A percentile compares a stretch with the other conserved stretches of the same genome.
phyloP scores from a whole-genome alignment of 92 coral and sea anemone species.

The Virgularia gustaviana region DNA sequence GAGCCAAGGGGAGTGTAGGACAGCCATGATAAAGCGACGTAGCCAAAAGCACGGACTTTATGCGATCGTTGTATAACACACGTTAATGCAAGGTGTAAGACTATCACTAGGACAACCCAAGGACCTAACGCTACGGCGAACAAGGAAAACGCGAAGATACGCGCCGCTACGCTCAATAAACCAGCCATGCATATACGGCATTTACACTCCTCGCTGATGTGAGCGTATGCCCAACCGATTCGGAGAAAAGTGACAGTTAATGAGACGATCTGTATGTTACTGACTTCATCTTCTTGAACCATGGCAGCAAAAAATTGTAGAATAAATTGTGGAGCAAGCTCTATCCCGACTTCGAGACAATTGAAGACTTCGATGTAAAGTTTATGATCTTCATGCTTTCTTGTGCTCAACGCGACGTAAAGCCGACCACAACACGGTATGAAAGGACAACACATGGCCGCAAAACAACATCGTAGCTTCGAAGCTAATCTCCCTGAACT shows the following conservation, averaged over 20 bases:
- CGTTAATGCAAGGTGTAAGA: conserved; percentile 21
- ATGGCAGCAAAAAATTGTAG: conserved; percentile 54
- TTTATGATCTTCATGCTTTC: conserved; percentile 30
- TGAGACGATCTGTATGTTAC: conserved; percentile 50
- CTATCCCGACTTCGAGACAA: conserved; percentile 41
- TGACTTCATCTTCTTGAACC: conserved; percentile 36
- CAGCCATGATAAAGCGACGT: conserved; percentile 44
- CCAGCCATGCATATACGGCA: conserved; percentile 36
- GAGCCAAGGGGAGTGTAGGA: conserved; percentile 38
- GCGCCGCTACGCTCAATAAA: conserved; percentile 34
- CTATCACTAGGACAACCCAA: conserved; percentile 48
- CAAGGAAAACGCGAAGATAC: conserved; percentile 48
- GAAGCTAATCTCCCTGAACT: conserved; percentile 12
- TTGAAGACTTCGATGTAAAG: conserved; percentile 27
- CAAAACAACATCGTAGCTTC: conserved; percentile 12
- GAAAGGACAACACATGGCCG: conserved; percentile 22
- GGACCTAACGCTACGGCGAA: conserved; percentile 50
- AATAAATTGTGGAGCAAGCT: conserved; percentile 56
- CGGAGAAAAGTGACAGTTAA: conserved; percentile 44
- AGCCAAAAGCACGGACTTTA: conserved; percentile 19
- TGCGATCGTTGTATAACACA: conserved; percentile 29
- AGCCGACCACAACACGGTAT: conserved; percentile 18
- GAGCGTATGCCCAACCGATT: conserved; percentile 47
- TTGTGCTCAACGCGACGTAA: conserved; percentile 20
- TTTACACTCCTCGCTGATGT: conserved; percentile 27